Base-by-base conservation (phyloP, 1,140 invertebrate genomes). In the Bombyx mandarina region DNA sequence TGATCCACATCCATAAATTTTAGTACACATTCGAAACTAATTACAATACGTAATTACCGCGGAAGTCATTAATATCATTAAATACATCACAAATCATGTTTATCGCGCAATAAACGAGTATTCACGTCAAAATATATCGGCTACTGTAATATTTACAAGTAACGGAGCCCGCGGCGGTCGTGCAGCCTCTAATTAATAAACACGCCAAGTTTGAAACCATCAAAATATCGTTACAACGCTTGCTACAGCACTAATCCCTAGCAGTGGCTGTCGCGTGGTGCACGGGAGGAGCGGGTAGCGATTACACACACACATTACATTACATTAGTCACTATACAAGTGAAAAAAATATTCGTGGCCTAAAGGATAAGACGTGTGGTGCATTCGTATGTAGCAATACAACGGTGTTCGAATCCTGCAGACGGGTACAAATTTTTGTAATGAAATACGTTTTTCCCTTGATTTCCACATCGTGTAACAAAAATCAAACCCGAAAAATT, bases 221-320 rank as follows among this genome's bases (percentile, higher is more conserved):
- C 65, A 65, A 67, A 73, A 69, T 63, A 64, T 73, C 71, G 68
- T 73, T 76, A 70, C 65, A 60, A 57, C 22, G 55, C 56, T 56
- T 60, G 58, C 63, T 65, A 67, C 68, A 67, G 61, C 66, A 67
- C 65, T 71, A 64, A 73, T 56, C 53, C 65, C 58, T 63, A 9
- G 1, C 49, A 49, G 12, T 6, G 46, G 26, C 43, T 12, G 12
- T 12, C 22, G 10, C 7, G 22, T 7, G 42, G 8, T 43, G 46
- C 47, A n/a, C 43, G 10, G 46, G 3, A 48, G 46, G 7, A 49
- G 46, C 46, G 45, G 43, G 6, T 48, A 46, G 44, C 53, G 53
- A 10, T 9, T 43, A 42, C 44, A 53, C 12, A 53, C 12, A 18
- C 12, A 18, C 12, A 18, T 18, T 18, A 18, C 12, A 18, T 18